Base-by-base conservation (phyloP, 2,797 vertebrate species). In the Caiman crocodilus region DNA sequence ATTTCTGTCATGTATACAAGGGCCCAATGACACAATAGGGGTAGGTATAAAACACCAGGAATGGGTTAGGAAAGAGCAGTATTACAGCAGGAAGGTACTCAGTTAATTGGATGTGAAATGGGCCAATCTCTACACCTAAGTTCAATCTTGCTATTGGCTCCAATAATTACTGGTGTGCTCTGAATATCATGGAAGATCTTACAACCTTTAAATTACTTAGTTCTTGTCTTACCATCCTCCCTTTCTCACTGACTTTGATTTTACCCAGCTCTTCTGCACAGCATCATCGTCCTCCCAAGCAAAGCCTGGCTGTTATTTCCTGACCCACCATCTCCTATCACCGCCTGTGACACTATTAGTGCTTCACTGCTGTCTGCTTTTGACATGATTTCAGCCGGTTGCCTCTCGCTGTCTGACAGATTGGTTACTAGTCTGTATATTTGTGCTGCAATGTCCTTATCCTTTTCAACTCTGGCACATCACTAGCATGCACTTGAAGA, bases 231-330 rank as follows among this genome's bases (percentile, higher is more conserved):
- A 76, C 69, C 20, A 60, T 3, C 6, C 56, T 71, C 7, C 4
- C 67, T 87, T 83, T 55, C 61, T 61, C 0, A 7, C 13, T 50
- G 8, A 61, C 10, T 79, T 86, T 71, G 74, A 8, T 23, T 77
- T 88, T 35, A 60, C 56, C 60, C 0, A 0, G 82, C 74, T 23
- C n/a, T 26, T 76, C 74, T 71, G 50, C 85, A 16, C 30, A 13
- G 10, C 57, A 14, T 30, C 79, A 79, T 58, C 50, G 2, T 50
- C 79, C 58, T 90, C 58, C n/a, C 26, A 61, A 42, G 74, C 18
- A 73, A 73, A 94, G 56, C 21, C 88, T 79, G 18, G 26, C 61
- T 88, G 56, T 83, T 85, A 67, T 81, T 95, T 88, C 65, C 76
- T 92, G 76, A 85, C 84, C 0, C 1, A 28, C 61, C 6, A 3